Evolutionary conservation across 2,797 vertebrate genomes (phyloP).

Genomic region (Epinephelus malabaricus): DNA sequence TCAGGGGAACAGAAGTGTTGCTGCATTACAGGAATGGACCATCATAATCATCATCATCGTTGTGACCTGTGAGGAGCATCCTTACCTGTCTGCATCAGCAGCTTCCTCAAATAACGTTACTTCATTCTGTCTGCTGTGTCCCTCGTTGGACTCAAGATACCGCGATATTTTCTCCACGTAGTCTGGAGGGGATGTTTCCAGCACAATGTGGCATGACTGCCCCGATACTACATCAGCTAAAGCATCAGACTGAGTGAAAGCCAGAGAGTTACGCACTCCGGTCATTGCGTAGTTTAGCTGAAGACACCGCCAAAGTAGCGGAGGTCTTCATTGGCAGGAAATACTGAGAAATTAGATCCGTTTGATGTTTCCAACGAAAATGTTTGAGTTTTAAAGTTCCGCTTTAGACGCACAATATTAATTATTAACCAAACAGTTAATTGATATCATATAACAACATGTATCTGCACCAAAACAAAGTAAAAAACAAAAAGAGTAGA

Average conservation of each 20-base stretch:
- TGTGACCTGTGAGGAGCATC: background rate
- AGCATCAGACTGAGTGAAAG: background rate
- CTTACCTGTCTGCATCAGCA: slow-evolving; percentile 58
- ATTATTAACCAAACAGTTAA: background rate
- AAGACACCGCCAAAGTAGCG: fast-evolving
- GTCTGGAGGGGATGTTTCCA: slow-evolving; percentile 19
- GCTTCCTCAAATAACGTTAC: background rate
- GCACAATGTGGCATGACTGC: background rate
- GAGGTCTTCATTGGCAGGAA: background rate
- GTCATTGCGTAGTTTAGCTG: slow-evolving; percentile 29
- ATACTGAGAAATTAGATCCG: background rate
- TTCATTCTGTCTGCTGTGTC: background rate
- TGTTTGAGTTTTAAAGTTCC: fast-evolving
- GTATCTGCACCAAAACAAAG: background rate
- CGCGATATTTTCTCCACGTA: slow-evolving; percentile 31
- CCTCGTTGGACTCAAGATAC: slow-evolving; percentile 16
- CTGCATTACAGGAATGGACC: too few relatives aligned
- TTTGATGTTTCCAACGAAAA: background rate
- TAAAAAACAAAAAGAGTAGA: fast-evolving
- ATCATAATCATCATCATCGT: too few relatives aligned
- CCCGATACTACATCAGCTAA: background rate
- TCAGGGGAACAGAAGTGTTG: too few relatives aligned
- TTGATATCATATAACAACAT: fast-evolving
- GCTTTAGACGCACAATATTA: background rate
- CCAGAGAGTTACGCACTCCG: fast-evolving